Evolutionary conservation across 2,797 vertebrate species (phyloP).

Genomic region (Sitta carolinensis): DNA sequence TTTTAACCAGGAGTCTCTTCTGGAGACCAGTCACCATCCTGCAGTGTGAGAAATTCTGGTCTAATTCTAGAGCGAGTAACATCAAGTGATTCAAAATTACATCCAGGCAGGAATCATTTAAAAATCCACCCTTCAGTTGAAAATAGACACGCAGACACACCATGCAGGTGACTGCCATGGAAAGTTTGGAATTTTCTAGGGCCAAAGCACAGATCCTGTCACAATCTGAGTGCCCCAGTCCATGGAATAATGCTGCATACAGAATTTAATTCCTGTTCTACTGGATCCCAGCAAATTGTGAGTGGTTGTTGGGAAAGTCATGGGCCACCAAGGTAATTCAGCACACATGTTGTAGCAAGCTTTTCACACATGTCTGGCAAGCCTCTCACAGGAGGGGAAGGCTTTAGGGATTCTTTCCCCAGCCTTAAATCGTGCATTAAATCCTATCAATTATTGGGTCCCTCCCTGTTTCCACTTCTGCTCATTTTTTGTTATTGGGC

Average conservation of each 20-base stretch:
- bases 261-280: background rate
- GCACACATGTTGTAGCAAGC: constrained; percentile 6
- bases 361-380: constrained; percentile 47
- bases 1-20: background rate
- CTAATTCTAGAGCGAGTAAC: background rate
- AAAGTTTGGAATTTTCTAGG: background rate
- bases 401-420: constrained; percentile 5
- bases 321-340: constrained; percentile 35
- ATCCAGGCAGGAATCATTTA: background rate
- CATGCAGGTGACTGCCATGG: background rate
- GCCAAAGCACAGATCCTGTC: background rate
- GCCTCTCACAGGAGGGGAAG: background rate
- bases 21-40: background rate
- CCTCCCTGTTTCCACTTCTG: background rate
- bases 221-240: background rate
- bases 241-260: background rate
- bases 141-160: background rate
- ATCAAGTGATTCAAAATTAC: background rate
- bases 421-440: constrained; percentile 37
- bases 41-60: background rate
- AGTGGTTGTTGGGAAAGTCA: constrained; percentile 29
- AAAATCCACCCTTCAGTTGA: background rate
- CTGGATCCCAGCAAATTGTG: background rate
- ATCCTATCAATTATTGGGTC: constrained; percentile 24
- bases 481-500: background rate